phyloP scores from a whole-genome alignment of 2,797 vertebrate genomes.

The Clarias pachynema region DNA sequence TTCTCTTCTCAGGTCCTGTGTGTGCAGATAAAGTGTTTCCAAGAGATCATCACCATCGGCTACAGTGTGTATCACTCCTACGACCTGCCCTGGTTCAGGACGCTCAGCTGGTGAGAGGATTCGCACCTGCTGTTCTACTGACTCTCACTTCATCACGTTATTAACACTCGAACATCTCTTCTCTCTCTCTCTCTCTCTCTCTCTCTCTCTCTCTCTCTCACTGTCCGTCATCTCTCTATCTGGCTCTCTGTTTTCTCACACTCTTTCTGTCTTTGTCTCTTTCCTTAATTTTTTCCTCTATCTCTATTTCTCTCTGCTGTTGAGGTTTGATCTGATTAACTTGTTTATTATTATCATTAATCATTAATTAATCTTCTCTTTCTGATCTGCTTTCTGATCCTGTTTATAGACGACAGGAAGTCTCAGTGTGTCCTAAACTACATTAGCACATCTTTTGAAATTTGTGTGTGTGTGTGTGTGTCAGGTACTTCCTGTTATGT shows the following conservation, averaged over 20 bases:
- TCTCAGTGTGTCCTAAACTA: not conserved
- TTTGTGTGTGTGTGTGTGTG: conserved; percentile 28
- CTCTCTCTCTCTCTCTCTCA: not conserved
- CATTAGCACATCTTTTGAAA: not conserved
- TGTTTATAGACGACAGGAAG: not conserved
- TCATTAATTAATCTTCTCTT: not conserved
- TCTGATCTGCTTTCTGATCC: too few species aligned
- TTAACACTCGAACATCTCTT: too few species aligned
- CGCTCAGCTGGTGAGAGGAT: conserved; percentile 89
- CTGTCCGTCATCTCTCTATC: too few species aligned
- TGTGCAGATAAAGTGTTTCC: conserved; percentile 98
- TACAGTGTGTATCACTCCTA: conserved; percentile 96
- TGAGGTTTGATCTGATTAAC: not conserved
- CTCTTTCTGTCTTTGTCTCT: too few species aligned
- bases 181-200: not conserved
- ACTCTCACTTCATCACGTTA: too few species aligned
- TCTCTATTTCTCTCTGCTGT: not conserved
- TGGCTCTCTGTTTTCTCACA: too few species aligned
- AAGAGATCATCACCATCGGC: conserved; percentile 97
- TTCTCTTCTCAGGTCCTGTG: conserved; percentile 84
- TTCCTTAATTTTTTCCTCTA: not conserved
- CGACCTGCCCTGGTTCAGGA: conserved; percentile 97
- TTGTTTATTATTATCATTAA: not conserved
- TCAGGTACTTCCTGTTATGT: conserved; percentile 96
- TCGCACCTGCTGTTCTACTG: not conserved